Evolutionary conservation across 2,113 vertebrate species (phyloP), one percentile per base, ranked within the genome.

Genomic region (Crotalus helleri): DNA sequence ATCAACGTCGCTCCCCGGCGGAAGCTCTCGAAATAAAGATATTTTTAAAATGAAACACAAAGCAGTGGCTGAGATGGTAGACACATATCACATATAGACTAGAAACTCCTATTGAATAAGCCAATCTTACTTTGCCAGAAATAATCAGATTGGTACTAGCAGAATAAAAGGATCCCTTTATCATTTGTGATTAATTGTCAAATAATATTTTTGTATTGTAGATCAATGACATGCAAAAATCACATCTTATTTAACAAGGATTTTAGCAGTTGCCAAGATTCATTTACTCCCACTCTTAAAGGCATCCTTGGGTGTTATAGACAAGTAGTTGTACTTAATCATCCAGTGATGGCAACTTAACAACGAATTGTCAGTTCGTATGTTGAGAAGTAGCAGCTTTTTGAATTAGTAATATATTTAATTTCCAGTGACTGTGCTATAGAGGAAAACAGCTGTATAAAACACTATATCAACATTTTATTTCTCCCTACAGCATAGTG

Each of bases 401-500:
- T 85, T 93, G 5, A 81, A 81, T 81, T 81, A 74, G n/a, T 74
- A 55, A 92, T 88, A 53, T 92, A 51, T 0, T 92, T 26, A 89
- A 74, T 46, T 89, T 93, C 6, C 87, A 53, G 90, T 33, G 58
- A 19, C 85, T 94, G 61, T 88, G 4, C 91, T 57, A 85, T 90
- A 54, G 8, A 94, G 94, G 64, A 15, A 23, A 0, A 7, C 92
- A 95, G 86, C n/a, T 64, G 1, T 24, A 64, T 94, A 55, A 97
- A 89, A 23, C 3, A 0, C 90, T 91, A 0, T 96, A 95, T 96
- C 12, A 53, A 91, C 91, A 69, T 24, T 51, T 92, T 24, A n/a
- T 88, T 90, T 94, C 89, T 92, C 92, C 95, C 96, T 89, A 89
- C 96, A 97, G 95, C 87, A 57, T 91, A 87, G 11, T 95, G 93